Base-by-base conservation (phyloP, 2,113 vertebrate genomes). In the Chauna torquata region DNA sequence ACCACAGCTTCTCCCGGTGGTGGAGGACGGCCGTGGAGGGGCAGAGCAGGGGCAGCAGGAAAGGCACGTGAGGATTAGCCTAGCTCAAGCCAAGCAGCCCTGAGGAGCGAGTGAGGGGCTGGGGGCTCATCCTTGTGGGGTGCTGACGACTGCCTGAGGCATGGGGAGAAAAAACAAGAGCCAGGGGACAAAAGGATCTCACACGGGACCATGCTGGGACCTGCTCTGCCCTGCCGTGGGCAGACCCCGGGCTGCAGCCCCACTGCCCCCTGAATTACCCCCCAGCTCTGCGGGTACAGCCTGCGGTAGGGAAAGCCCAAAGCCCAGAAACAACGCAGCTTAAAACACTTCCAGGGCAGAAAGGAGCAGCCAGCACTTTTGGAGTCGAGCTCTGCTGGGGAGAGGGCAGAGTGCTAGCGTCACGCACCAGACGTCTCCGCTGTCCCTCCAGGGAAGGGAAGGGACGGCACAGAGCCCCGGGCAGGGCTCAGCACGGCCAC, bases 371-470 rank as follows among this genome's bases (percentile, higher is more conserved):
- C 28, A 10, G 38, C 18, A 6, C 1, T 3, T 3, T 4, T 0
- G 58, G 76, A 40, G 70, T 0, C 0, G 1, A 23, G 55, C 19
- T 50, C 15, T 5, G 52, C 0, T 22, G 7, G n/a, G 50, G 28
- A 76, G 27, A 40, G 42, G 47, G n/a, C 54, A 57, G 38, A 34
- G 30, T 27, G 34, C 7, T 36, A 9, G 6, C 1, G 16, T 47
- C 1, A 2, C 62, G 57, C 22, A 27, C 69, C 44, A 58, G 82
- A 61, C 58, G 45, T 6, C 70, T 28, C 66, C 15, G 0, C 55
- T 42, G 72, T 57, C 61, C 82, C 61, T 24, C 1, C 3, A 8
- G 61, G 34, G 1, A 6, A 8, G 32, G 32, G 69, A 54, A 49
- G 30, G 36, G 38, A 2, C 0, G 13, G 44, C 38, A 14, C 58